Conservation (phyloP, 2,113 vertebrate genomes). For the Poeciliopsis prolifica region DNA sequence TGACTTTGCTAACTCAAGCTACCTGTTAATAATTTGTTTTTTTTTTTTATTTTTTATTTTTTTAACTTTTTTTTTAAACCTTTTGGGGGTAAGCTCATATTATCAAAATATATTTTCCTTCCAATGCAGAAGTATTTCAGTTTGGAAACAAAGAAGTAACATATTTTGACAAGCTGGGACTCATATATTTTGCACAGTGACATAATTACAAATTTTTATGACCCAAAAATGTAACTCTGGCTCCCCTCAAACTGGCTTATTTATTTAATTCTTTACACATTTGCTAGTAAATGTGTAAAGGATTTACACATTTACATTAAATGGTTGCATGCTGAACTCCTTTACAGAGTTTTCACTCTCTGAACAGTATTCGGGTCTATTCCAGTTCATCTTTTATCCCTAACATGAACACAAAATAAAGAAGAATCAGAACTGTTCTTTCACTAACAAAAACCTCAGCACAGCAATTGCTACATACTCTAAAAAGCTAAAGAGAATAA, state of each 20-base stretch:
- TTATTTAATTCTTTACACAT: background rate
- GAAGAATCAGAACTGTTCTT: slow-evolving; percentile 20
- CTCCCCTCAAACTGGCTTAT: background rate
- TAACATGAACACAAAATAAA: background rate
- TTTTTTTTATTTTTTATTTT: background rate
- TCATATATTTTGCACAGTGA: background rate
- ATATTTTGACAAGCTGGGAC: background rate
- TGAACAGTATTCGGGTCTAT: background rate
- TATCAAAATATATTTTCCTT: no score
- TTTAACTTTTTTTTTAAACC: background rate
- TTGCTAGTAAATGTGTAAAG: background rate
- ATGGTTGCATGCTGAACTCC: background rate
- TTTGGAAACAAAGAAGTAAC: no score
- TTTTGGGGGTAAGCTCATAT: no score
- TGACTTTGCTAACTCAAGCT: background rate
- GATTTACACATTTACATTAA: background rate
- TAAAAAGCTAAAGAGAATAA: slow-evolving; percentile 9
- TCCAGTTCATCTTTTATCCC: slow-evolving; percentile 1
- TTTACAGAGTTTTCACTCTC: slow-evolving; percentile 6
- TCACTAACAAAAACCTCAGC: slow-evolving; percentile 29
- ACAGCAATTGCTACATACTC: slow-evolving; percentile 14
- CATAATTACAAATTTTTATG: background rate
- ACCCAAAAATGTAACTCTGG: background rate
- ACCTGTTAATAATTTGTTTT: background rate
- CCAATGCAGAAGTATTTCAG: no score